Evolutionary conservation across 2,797 vertebrate species (phyloP), one percentile per base, ranked within the genome.

Genomic region (Hippocampus kuda): DNA sequence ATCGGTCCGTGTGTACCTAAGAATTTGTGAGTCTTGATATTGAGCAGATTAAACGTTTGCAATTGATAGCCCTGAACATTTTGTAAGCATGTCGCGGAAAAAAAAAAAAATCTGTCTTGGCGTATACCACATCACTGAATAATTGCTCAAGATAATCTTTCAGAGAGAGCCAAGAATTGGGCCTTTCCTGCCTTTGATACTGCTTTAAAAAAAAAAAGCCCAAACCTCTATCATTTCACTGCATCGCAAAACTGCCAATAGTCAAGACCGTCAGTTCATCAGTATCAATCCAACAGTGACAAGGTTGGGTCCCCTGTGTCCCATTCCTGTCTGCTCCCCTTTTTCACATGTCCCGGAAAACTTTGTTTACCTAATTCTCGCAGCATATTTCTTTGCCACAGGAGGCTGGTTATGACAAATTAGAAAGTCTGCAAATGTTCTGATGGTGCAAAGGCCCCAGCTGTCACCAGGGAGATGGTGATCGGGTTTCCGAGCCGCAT

Each of bases 381-480:
- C 90, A 93, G 94, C 96, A 98, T 97, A 95, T 98, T 99, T 98
- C 90, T 88, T 90, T 98, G 93, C 95, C 95, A 96, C 94, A 94
- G 95, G 96, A 97, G 96, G 96, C 34, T 95, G 93, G 94, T 96
- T 96, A 96, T 98, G 97, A 99, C 96, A 98, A 98, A 99, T 99
- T 98, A 98, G 94, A 96, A 38, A 98, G 96, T 93, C 94, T 95
- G 93, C 94, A 94, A 94, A 95, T 96, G 95, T 94, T 98, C 94
- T 93, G 94, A 95, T 95, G 94, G 94, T 96, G 93, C 94, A 95
- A 95, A 98, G 93, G 91, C 94, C 91, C 94, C 96, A 98, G 96
- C 96, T 99, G 97, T 98, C 96, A 95, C 93, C 85, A 84, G 94
- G 94, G 95, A 97, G 93, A 93, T 91, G 91, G 92, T 95, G 96